Base-by-base conservation (phyloP, 2,797 vertebrate genomes). In the Neostethus bicornis region DNA sequence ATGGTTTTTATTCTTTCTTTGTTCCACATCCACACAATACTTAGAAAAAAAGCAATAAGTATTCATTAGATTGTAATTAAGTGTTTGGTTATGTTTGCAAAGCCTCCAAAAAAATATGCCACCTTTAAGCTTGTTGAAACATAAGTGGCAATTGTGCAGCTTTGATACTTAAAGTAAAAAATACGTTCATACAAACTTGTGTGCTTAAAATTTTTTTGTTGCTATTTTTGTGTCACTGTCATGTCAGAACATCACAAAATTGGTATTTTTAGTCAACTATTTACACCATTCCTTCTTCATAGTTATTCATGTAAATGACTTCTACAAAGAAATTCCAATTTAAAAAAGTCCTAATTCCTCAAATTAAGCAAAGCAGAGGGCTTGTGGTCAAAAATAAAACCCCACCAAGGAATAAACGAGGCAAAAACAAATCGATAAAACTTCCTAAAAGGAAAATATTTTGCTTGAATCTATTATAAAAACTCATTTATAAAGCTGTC, bases 371-470 rank as follows among this genome's bases (percentile, higher is more conserved):
- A 60, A 20, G 4, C 0, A n/a, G 13, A 24, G 26, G 2, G 8
- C 20, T 20, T n/a, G 4, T 34, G 51, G 10, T 24, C 38, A 16
- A 49, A 41, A 51, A 47, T 13, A 32, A 24, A 41, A 41, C 38
- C 12, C 41, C 10, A 41, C n/a, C n/a, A 17, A 16, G 16, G 37
- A 2, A 41, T 25, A 16, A 35, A 54, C 49, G 49, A 52, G 78
- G 60, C 34, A 59, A 74, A n/a, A 80, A 73, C 3, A 17, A 85
- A 79, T 35, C 46, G 84, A 79, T 74, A 57, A 80, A 83, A 66
- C 53, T 75, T 65, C 71, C 59, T 34, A 31, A 2, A 5, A 45
- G 70, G 73, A 74, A 81, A 65, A 66, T 14, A 37, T 66, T 34
- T 67, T 13, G 42, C 58, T 71, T 43, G 46, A 54, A 64, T 56